Evolutionary conservation across 2,113 vertebrate genomes (phyloP).

Genomic region (Copsychus sechellarum): DNA sequence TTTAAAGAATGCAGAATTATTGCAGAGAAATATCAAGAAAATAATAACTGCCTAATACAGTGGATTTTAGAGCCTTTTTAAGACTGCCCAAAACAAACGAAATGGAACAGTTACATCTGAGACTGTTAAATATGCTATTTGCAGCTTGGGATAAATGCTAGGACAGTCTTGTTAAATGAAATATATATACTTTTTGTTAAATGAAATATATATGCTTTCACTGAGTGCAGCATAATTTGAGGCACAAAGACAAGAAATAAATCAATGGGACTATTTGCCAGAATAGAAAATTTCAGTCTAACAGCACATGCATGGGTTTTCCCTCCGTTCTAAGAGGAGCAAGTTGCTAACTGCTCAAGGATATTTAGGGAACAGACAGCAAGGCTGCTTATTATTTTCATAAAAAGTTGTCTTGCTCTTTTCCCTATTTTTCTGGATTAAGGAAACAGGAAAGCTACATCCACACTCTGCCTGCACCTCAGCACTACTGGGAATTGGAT

Average conservation of each 20-base stretch:
- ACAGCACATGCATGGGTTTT: not conserved
- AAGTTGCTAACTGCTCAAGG: not conserved
- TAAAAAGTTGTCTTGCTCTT: not conserved
- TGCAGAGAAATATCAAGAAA: not conserved
- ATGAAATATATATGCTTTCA: constrained; percentile 10
- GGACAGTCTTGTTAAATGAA: constrained; percentile 5
- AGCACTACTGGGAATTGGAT: fast-evolving
- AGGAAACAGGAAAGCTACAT: not conserved
- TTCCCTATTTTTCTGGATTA: not conserved
- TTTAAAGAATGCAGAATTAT: not conserved
- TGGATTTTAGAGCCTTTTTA: not conserved
- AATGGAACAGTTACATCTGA: not conserved
- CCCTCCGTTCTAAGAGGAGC: not conserved
- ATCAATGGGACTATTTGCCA: not conserved
- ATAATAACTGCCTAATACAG: not conserved
- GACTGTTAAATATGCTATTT: not conserved
- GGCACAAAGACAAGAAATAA: constrained; percentile 15
- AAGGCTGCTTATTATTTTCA: not conserved
- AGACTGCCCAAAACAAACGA: not conserved
- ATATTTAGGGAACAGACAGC: not conserved
- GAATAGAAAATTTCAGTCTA: not conserved
- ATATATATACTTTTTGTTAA: not conserved
- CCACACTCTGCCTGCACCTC: not conserved
- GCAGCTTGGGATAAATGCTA: not conserved
- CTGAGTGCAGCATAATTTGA: not conserved